Evolutionary conservation across 2,888 invertebrate species (phyloP).

Genomic region (Quadriops clusia): DNA sequence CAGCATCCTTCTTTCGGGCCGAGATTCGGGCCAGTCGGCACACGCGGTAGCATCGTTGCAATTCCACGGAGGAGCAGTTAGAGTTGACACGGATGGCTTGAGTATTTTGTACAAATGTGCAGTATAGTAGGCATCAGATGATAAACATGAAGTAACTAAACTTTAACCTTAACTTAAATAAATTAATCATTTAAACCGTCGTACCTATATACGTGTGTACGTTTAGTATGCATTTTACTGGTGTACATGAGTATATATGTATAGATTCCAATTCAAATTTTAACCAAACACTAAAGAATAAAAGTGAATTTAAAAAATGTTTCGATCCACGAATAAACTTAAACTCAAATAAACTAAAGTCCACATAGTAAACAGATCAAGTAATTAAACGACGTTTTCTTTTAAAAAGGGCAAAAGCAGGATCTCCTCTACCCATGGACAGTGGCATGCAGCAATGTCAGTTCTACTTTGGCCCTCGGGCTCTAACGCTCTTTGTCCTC

Average conservation of each 20-base stretch:
- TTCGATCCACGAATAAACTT: constrained; percentile 15
- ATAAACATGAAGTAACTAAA: constrained; percentile 36
- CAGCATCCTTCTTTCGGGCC: constrained; percentile 28
- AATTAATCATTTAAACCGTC: constrained; percentile 13
- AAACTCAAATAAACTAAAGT: constrained; percentile 14
- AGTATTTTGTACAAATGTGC: constrained; percentile 37
- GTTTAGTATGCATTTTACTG: constrained; percentile 24
- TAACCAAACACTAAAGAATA: constrained; percentile 23
- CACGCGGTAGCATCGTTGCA: constrained; percentile 35
- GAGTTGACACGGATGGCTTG: constrained; percentile 32
- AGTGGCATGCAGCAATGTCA: constrained; percentile 36
- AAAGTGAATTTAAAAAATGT: constrained; percentile 25
- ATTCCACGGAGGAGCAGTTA: constrained; percentile 29
- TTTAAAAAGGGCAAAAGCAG: constrained; percentile 1
- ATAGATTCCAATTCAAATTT: constrained; percentile 25
- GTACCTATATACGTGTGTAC: constrained; percentile 36
- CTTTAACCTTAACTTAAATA: constrained; percentile 20
- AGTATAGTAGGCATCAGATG: constrained; percentile 32
- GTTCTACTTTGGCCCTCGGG: constrained; percentile 34
- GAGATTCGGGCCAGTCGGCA: constrained; percentile 28
- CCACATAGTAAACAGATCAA: no score
- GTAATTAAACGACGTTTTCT: constrained; percentile 16
- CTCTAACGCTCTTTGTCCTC: constrained; percentile 35
- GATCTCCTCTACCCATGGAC: constrained; percentile 29
- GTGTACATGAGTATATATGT: constrained; percentile 31